Evolutionary conservation across 2,113 vertebrate species (phyloP).

Genomic region (Callipepla squamata): DNA sequence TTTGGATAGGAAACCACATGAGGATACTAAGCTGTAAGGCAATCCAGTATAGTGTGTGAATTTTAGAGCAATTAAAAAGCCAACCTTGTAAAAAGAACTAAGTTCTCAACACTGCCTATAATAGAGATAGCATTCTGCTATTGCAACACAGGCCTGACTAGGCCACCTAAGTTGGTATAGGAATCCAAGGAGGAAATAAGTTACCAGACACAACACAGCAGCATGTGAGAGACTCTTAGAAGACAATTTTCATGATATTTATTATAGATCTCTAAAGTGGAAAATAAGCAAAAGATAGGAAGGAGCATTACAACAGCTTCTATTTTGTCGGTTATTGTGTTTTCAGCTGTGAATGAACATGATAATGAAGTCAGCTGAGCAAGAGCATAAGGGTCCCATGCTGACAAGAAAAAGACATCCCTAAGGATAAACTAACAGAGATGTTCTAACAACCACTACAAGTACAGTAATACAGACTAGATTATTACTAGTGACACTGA

Average conservation of each 20-base stretch:
- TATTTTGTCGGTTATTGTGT: conserved; percentile 53
- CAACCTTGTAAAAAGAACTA: neutral
- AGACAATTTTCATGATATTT: conserved; percentile 65
- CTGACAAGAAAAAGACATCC: conserved; percentile 61
- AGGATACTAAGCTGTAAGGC: conserved; percentile 23
- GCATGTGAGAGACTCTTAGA: conserved; percentile 50
- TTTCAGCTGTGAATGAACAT: conserved; percentile 65
- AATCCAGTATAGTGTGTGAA: neutral
- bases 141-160: conserved; percentile 20
- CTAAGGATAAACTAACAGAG: conserved; percentile 29
- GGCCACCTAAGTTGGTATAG: conserved; percentile 34
- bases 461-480: conserved; percentile 33
- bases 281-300: conserved; percentile 43
- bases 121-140: conserved; percentile 10
- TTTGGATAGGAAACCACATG: conserved; percentile 41
- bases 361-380: conserved; percentile 68
- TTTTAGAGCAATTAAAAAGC: conserved; percentile 30
- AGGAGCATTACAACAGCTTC: conserved; percentile 45
- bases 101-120: conserved; percentile 27
- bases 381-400: conserved; percentile 67
- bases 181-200: conserved; percentile 41
- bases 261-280: conserved; percentile 41
- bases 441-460: conserved; percentile 41
- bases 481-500: conserved; percentile 34
- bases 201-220: conserved; percentile 21